Evolutionary conservation across 1,140 invertebrate genomes (phyloP).

Genomic region (Bombus affinis): DNA sequence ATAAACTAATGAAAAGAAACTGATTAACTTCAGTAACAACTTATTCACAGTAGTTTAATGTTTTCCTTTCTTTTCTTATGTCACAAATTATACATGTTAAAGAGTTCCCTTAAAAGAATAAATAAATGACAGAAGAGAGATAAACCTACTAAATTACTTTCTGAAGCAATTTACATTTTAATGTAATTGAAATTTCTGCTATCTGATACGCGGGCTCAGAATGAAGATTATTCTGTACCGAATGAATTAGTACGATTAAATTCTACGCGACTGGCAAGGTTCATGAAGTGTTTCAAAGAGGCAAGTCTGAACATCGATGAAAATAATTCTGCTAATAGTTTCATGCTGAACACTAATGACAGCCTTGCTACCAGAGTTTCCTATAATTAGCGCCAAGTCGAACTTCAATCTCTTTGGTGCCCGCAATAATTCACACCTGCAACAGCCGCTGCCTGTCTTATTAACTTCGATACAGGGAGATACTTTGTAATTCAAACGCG

Average conservation of each 20-base stretch:
- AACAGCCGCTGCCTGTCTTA: neutral
- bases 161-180: neutral
- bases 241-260: neutral
- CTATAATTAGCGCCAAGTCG: constrained; percentile 3
- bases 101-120: neutral
- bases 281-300: neutral
- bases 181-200: neutral
- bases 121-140: neutral
- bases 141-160: neutral
- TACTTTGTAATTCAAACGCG: constrained; percentile 13
- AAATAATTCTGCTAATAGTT: constrained; percentile 20
- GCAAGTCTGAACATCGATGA: constrained; percentile 8
- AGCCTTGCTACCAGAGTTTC: neutral
- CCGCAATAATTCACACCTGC: constrained; percentile 14
- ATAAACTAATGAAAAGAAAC: neutral
- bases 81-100: neutral
- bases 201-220: neutral
- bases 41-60: neutral
- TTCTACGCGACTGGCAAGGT: neutral
- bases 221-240: neutral
- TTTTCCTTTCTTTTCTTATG: neutral
- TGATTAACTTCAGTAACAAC: too few relatives aligned
- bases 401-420: neutral
- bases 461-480: neutral
- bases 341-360: constrained; percentile 11